Conservation (phyloP, 2,888 invertebrate species). For the Eledone cirrhosa region DNA sequence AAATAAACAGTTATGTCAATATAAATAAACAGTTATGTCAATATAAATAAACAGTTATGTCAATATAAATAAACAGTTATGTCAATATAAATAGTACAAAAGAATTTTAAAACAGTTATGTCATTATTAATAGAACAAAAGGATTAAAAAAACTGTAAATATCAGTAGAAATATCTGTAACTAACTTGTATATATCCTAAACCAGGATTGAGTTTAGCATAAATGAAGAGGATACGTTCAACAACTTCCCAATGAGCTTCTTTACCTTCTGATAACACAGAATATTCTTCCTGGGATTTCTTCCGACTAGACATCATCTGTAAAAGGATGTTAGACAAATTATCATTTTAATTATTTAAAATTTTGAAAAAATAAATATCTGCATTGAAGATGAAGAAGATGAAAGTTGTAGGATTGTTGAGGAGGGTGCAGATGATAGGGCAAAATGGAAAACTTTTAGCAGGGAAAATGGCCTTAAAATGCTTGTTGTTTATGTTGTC, state of each 20-base stretch:
- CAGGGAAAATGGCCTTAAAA: too few relatives aligned
- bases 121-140: not conserved
- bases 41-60: not conserved
- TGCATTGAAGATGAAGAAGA: too few relatives aligned
- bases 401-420: too few relatives aligned
- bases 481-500: too few relatives aligned
- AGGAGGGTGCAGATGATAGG: too few relatives aligned
- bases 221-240: constrained; percentile 94
- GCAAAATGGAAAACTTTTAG: too few relatives aligned
- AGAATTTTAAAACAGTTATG: not conserved
- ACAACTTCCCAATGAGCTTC: constrained; percentile 99
- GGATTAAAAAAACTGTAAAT: too few relatives aligned
- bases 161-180: not conserved
- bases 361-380: not conserved
- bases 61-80: not conserved
- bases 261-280: constrained; percentile 80
- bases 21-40: not conserved
- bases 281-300: constrained; percentile 52
- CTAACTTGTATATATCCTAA: constrained; percentile 78
- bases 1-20: not conserved
- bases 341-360: not conserved
- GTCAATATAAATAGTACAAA: not conserved
- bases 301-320: constrained; percentile 48
- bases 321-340: not conserved
- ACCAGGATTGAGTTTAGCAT: constrained; percentile 97